phyloP scores from a whole-genome alignment of 2,888 invertebrate genomes.

The Byasa hedistus region DNA sequence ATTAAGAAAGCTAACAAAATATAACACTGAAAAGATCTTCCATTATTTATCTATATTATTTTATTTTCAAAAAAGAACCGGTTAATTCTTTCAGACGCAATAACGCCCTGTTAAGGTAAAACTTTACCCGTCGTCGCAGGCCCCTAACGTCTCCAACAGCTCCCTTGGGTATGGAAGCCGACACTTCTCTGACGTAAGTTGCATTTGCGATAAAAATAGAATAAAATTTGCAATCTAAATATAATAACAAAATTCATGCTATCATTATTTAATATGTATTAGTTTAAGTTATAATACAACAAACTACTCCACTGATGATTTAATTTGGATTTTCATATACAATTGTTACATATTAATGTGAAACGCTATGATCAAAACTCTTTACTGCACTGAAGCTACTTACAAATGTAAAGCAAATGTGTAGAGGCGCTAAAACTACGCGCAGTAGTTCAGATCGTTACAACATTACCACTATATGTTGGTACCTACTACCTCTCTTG shows the following conservation, averaged over 20 bases:
- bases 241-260: background rate
- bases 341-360: too few relatives aligned
- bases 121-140: slow-evolving; percentile 2
- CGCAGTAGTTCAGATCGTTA: slow-evolving; percentile 69
- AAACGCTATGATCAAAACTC: background rate
- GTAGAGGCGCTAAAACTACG: slow-evolving; percentile 73
- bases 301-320: too few relatives aligned
- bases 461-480: slow-evolving; percentile 47
- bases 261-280: too few relatives aligned
- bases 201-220: slow-evolving; percentile 7
- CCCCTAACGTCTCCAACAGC: slow-evolving; percentile 7
- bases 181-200: slow-evolving; percentile 11
- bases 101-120: slow-evolving; percentile 6
- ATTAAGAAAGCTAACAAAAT: too few relatives aligned
- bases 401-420: slow-evolving; percentile 62
- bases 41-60: slow-evolving; percentile 4
- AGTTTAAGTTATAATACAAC: too few relatives aligned
- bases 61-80: slow-evolving; percentile 1
- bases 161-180: slow-evolving; percentile 13
- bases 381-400: slow-evolving; percentile 34
- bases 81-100: slow-evolving; percentile 11
- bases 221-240: background rate
- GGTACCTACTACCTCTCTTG: slow-evolving; percentile 43
- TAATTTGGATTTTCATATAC: too few relatives aligned
- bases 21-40: background rate